Evolutionary conservation across 2,113 vertebrate genomes (phyloP).

Genomic region (Dicrurus megarhynchus): DNA sequence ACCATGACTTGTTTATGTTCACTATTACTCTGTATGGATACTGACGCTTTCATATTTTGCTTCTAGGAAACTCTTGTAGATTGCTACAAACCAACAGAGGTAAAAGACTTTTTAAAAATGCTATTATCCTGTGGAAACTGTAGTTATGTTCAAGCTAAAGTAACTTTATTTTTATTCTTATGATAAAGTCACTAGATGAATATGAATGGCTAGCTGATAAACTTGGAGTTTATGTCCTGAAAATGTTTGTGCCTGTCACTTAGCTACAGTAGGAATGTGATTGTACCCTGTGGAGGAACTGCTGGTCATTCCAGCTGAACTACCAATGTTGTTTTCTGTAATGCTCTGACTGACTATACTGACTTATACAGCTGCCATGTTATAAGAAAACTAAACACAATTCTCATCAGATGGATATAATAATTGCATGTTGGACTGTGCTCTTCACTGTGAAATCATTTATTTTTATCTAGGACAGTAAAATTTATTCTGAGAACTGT

Average conservation of each 20-base stretch:
- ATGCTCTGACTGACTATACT: not conserved
- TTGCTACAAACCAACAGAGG: constrained; percentile 97
- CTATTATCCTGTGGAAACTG: not conserved
- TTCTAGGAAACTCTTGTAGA: constrained; percentile 90
- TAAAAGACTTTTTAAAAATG: constrained; percentile 71
- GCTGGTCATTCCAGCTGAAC: not conserved
- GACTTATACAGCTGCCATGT: not conserved
- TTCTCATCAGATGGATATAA: not conserved
- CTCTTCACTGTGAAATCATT: not conserved
- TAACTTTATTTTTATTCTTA: not conserved
- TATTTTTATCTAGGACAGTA: not conserved
- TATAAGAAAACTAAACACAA: not conserved
- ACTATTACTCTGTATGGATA: constrained; percentile 36
- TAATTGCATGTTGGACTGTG: not conserved
- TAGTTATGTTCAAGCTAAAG: not conserved
- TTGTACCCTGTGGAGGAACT: not conserved
- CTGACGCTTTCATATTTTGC: constrained; percentile 51
- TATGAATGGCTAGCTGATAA: not conserved
- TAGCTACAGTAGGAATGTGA: not conserved
- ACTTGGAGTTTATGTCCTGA: not conserved
- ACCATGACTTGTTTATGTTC: constrained; percentile 12
- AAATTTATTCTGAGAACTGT: not conserved
- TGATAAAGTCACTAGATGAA: not conserved
- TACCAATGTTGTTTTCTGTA: not conserved
- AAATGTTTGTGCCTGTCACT: not conserved